Evolutionary conservation across 2,888 invertebrate genomes (phyloP).

Genomic region (Eupithecia subfuscata): DNA sequence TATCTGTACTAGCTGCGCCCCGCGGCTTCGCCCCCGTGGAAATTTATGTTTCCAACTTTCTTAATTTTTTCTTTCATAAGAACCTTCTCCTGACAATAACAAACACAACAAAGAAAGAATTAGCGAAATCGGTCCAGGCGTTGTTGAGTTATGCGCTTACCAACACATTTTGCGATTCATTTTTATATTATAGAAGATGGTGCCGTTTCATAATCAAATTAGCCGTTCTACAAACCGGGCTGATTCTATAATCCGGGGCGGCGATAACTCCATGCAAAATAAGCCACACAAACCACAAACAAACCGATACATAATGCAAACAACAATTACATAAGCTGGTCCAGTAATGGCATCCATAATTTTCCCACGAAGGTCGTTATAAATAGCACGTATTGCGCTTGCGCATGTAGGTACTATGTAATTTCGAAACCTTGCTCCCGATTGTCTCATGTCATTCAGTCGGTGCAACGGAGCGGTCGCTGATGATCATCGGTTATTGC

Average conservation of each 20-base stretch:
- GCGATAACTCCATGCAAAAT: neutral
- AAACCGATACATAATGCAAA: constrained; percentile 12
- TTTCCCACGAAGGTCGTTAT: constrained; percentile 50
- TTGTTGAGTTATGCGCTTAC: no score
- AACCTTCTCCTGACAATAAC: no score
- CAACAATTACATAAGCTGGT: constrained; percentile 39
- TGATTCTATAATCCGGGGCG: neutral
- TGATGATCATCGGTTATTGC: constrained; percentile 20
- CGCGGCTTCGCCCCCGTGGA: no score
- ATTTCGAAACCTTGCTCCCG: constrained; percentile 73
- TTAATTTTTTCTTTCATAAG: no score
- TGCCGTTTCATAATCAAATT: neutral
- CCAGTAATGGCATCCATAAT: constrained; percentile 50
- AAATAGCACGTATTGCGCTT: constrained; percentile 25
- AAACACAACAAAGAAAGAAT: no score
- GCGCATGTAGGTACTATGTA: constrained; percentile 20
- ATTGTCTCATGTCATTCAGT: constrained; percentile 68
- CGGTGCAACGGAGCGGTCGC: constrained; percentile 62
- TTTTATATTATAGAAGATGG: no score
- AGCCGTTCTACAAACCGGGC: neutral
- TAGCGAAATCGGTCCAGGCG: no score
- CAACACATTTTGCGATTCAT: no score
- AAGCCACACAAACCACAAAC: neutral
- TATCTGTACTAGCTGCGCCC: no score
- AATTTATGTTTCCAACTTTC: no score